Evolutionary conservation across 2,888 invertebrate species (phyloP), one percentile per base, ranked within the genome.

Genomic region (Saturnia japonica): DNA sequence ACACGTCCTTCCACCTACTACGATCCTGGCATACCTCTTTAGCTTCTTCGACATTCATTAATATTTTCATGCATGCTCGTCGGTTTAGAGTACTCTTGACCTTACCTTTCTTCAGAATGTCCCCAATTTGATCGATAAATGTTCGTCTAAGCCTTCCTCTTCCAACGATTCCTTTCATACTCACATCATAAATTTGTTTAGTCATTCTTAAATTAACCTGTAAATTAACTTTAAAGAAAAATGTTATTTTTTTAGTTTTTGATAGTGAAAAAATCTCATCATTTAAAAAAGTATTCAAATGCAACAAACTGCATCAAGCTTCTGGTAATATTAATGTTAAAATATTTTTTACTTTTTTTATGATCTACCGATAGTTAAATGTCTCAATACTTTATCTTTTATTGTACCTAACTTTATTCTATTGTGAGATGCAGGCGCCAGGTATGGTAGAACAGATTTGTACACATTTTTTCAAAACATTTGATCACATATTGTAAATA

Each of bases 381-480:
- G 57, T 60, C 57, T 14, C 14, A 12, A 28, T 3, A 1, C 57
- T 54, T 60, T 25, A 28, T 60, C 28, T 68, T 25, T 62, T 47
- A 64, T 64, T 34, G 40, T 62, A 51, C 51, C 51, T 64, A 62
- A 47, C 62, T 51, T 66, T 43, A 62, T 60, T 40, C 28, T 68
- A 64, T 45, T 69, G 19, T 34, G 22, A n/a, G n/a, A 66, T 54
- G 22, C 54, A 9, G 54, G 22, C 54, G 22, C 54, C 9, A 11
- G 22, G 3, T 11, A 22, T 54, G 54, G 22, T 8, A 22, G n/a
- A 22, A 54, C 22, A 22, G 11, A 54, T 11, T 9, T 54, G 22
- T 43, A 7, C 43, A 43, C 9, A 12, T 43, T 12, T 9, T n/a
- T 51, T 51, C 51, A n/a, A 51, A n/a, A 51, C 9, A n/a, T 51